Base-by-base conservation (phyloP, 2,888 invertebrate genomes). In the Theodoxus fluviatilis region DNA sequence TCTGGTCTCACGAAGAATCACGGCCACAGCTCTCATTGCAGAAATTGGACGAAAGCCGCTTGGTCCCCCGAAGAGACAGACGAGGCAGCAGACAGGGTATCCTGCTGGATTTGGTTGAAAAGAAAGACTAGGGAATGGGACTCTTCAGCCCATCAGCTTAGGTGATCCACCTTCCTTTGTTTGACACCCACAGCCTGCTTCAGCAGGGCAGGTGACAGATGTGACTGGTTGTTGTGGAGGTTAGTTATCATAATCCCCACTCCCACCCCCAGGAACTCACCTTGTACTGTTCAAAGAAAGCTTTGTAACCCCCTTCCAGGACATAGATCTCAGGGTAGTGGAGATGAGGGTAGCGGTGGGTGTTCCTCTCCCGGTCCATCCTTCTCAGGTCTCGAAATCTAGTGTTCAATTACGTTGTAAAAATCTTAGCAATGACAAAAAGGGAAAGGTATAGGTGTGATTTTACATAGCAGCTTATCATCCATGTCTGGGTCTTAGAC, bases 261-360 rank as follows among this genome's bases (percentile, higher is more conserved):
- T n/a, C n/a, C n/a, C n/a, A n/a, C n/a, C n/a, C n/a, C n/a, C n/a
- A n/a, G 4, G 28, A 1, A 65, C 71, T 75, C 74, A 85, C 86
- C 78, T 79, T 80, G 82, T 92, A 91, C 0, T 89, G 88, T 77
- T 91, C 90, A 86, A 90, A 95, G 89, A 98, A 97, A 38, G 90
- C 90, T 83, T 94, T 93, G 88, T 96, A 96, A 52, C 95, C 96
- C 1, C 95, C 95, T 83, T 95, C 93, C 33, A 99, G 90, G 1
- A 99, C 89, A 88, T 99, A 99, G 1, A 96, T 89, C 87, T 98
- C 98, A 0, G 98, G 98, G 89, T 94, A 96, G 84, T 93, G 90
- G 0, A 98, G 89, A 0, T 91, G 89, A 0, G 98, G 98, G 87
- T 97, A 98, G 73, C 90, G 90, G 68, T 92, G 92, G 73, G 91